These are phyloP conservation scores for Salpingus planirostris DNA, from an alignment of 2,888 invertebrate genomes.

Conservation along the genomic window DNA sequence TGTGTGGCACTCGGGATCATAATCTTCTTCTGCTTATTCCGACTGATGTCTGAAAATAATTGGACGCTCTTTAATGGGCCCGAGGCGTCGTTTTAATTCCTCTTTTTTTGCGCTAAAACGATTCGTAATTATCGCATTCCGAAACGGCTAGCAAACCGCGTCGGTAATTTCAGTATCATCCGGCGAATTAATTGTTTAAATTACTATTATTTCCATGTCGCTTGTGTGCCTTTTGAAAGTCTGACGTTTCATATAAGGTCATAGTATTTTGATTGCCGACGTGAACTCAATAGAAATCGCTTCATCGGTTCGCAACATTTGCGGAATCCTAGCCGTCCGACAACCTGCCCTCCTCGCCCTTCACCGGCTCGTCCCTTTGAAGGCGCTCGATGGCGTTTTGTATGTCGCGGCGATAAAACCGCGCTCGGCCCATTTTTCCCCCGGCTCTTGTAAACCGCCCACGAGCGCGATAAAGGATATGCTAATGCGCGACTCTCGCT, in stretches of 20 bases:
- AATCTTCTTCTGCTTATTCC: too few species aligned
- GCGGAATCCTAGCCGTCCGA: constrained; percentile 1
- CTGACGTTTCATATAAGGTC: constrained; percentile 9
- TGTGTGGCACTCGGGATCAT: too few species aligned
- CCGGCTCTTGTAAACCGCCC: constrained; percentile 6
- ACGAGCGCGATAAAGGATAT: constrained; percentile 13
- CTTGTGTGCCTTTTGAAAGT: constrained; percentile 6
- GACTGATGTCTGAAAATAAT: too few species aligned
- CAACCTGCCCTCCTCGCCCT: too few species aligned
- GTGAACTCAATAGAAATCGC: constrained; percentile 15
- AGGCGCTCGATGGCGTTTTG: too few species aligned
- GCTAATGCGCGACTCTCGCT: constrained; percentile 15
- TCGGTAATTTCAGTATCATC: constrained; percentile 7
- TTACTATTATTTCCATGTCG: constrained; percentile 7
- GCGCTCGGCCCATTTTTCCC: too few species aligned
- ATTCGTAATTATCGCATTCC: constrained; percentile 9
- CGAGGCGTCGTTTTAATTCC: constrained; percentile 9
- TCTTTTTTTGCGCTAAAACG: constrained; percentile 10
- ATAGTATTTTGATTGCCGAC: constrained; percentile 16
- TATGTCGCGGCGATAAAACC: too few species aligned
- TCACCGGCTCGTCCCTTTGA: too few species aligned
- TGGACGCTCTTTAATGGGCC: constrained; percentile 1
- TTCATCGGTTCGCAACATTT: constrained; percentile 10
- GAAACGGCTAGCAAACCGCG: constrained; percentile 4
- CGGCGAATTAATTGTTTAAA: constrained; percentile 7